Evolutionary conservation across 2,113 vertebrate species (phyloP).

Genomic region (Carassius gibelio): DNA sequence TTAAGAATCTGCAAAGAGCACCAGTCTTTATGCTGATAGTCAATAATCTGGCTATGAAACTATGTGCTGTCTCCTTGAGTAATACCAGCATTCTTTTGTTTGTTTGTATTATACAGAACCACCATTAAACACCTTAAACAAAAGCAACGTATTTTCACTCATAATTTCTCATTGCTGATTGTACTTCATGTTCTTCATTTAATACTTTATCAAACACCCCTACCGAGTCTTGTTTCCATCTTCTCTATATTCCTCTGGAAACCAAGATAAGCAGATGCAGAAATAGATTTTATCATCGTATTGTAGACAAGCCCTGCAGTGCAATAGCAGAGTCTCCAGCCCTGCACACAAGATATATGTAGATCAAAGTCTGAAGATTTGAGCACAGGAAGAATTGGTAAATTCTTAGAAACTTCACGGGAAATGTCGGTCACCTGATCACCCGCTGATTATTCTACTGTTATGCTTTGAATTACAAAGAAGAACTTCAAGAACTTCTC

Average conservation of each 20-base stretch:
- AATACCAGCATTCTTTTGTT: neutral
- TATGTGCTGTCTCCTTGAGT: neutral
- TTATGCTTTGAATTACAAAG: neutral
- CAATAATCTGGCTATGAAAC: neutral
- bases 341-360: neutral
- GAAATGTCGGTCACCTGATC: neutral
- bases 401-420: slow-evolving; percentile 7
- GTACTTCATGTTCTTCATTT: neutral
- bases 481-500: neutral
- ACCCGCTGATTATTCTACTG: neutral
- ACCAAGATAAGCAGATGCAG: slow-evolving; percentile 6
- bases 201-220: neutral
- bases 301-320: neutral
- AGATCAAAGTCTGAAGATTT: neutral
- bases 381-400: neutral
- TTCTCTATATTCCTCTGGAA: neutral
- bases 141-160: neutral
- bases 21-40: neutral
- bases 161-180: neutral
- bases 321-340: neutral
- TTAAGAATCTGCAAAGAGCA: neutral
- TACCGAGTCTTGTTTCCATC: neutral
- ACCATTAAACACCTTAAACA: neutral
- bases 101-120: neutral
- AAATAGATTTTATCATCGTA: neutral